Conservation (phyloP, 2,888 invertebrate genomes). For the Drosophila subquinaria region DNA sequence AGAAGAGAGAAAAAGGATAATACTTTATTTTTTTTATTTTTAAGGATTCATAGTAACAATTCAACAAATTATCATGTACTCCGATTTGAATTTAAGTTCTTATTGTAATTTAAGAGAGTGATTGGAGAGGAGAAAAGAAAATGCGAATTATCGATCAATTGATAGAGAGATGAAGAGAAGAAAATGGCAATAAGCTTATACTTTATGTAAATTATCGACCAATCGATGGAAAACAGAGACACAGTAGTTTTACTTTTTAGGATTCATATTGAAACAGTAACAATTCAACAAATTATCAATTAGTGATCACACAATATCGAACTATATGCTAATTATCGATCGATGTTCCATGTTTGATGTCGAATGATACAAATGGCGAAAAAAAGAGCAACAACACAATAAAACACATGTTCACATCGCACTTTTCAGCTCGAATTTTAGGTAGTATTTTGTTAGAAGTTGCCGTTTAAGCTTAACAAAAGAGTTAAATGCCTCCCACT, state of each 20-base stretch:
- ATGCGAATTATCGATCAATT: no score
- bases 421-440: constrained; percentile 55
- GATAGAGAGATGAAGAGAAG: constrained; percentile 7
- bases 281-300: constrained; percentile 52
- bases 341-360: constrained; percentile 13
- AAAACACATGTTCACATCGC: constrained; percentile 78
- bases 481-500: constrained; percentile 17
- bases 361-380: constrained; percentile 1
- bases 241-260: constrained; percentile 8
- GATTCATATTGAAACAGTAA: constrained; percentile 18
- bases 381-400: constrained; percentile 24
- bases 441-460: constrained; percentile 31
- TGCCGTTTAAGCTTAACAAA: constrained; percentile 30
- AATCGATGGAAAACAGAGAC: neutral
- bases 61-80: constrained; percentile 45
- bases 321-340: constrained; percentile 59
- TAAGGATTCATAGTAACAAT: no score
- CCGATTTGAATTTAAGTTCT: no score
- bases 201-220: constrained; percentile 59
- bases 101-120: no score
- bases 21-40: no score
- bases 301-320: constrained; percentile 32
- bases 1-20: no score
- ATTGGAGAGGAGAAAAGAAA: no score
- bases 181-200: neutral